Percentiles rank a stretch among this genome's conserved stretches.
Conservation (phyloP, 1,140 invertebrate genomes). For the Drosophila teissieri region DNA sequence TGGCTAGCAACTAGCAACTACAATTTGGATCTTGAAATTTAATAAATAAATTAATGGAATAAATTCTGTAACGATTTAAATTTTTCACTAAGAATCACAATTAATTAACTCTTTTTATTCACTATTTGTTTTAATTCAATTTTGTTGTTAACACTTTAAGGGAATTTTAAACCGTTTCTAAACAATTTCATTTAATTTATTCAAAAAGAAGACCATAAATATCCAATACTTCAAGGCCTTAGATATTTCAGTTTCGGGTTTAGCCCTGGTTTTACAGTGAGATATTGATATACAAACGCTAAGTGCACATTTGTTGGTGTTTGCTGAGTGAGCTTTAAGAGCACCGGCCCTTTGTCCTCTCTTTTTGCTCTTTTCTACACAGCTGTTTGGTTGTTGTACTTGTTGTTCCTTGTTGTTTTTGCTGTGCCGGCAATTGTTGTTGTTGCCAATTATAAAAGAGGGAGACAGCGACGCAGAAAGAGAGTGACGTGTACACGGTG, state of each 20-base stretch:
- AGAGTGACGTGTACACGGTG: constrained; percentile 43
- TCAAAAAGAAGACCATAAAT: not conserved
- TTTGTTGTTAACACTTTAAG: not conserved
- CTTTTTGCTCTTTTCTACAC: constrained; percentile 26
- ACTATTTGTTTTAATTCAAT: not conserved
- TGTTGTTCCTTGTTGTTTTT: constrained; percentile 26
- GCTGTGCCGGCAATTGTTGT: constrained; percentile 46
- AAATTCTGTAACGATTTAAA: no score
- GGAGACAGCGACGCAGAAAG: not conserved
- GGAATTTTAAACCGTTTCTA: no score
- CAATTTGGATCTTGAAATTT: no score
- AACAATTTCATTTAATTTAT: no score
- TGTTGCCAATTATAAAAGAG: constrained; percentile 17
- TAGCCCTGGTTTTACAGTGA: constrained; percentile 27
- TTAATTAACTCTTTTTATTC: no score
- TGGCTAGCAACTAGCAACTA: constrained; percentile 5
- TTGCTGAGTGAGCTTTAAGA: constrained; percentile 66
- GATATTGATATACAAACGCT: constrained; percentile 25
- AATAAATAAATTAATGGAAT: no score
- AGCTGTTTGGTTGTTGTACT: constrained; percentile 63
- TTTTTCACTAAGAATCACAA: no score
- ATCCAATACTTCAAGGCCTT: not conserved
- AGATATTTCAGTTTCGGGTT: not conserved
- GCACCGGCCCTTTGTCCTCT: constrained; percentile 25
- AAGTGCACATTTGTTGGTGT: constrained; percentile 31